phyloP scores from a whole-genome alignment of 1,140 invertebrate genomes.

The Drosophila virilis region DNA sequence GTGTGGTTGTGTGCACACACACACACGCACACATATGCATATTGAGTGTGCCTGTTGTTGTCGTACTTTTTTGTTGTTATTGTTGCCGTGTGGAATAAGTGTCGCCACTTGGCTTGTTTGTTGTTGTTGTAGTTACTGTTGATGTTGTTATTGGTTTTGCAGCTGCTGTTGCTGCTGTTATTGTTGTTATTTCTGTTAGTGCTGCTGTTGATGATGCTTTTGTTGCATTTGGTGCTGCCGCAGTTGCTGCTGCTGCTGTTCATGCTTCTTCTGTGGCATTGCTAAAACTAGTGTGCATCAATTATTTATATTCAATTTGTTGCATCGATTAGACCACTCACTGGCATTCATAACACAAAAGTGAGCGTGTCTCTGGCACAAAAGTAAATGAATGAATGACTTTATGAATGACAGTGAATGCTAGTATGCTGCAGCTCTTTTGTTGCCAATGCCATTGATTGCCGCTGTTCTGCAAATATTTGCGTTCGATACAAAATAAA shows the following conservation, averaged over 20 bases:
- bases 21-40: slow-evolving; percentile 9
- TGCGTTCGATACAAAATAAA: not conserved
- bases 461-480: slow-evolving; percentile 45
- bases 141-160: not conserved
- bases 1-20: slow-evolving; percentile 18
- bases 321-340: slow-evolving; percentile 66
- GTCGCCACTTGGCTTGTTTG: not conserved
- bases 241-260: slow-evolving; percentile 31
- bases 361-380: slow-evolving; percentile 10
- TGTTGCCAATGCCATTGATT: slow-evolving; percentile 23
- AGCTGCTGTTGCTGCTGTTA: not conserved
- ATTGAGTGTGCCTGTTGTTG: slow-evolving; percentile 43
- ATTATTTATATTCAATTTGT: slow-evolving; percentile 79
- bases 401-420: slow-evolving; percentile 24
- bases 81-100: slow-evolving; percentile 23
- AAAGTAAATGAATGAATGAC: slow-evolving; percentile 18
- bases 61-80: slow-evolving; percentile 34
- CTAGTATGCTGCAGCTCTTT: slow-evolving; percentile 31
- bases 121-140: slow-evolving; percentile 1
- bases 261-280: slow-evolving; percentile 32
- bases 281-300: slow-evolving; percentile 57
- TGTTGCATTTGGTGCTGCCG: no score
- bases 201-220: not conserved
- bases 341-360: slow-evolving; percentile 49
- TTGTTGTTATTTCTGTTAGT: not conserved